Evolutionary conservation across 2,113 vertebrate genomes (phyloP).

Genomic region (Lepidothrix coronata): DNA sequence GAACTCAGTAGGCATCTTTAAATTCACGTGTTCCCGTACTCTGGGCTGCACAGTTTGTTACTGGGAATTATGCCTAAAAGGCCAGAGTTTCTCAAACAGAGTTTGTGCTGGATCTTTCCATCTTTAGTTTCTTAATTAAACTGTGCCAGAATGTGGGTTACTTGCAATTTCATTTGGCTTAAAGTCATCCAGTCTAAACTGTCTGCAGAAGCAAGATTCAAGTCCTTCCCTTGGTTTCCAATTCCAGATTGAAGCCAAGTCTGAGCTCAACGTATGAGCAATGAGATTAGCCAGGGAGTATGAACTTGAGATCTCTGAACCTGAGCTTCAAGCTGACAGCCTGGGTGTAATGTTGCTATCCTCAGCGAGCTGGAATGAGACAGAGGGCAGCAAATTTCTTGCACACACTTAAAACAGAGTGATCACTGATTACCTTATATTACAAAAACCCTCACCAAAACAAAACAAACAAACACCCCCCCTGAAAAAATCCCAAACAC

Average conservation of each 20-base stretch:
- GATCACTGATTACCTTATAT: neutral
- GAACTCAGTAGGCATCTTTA: neutral
- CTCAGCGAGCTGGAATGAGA: neutral
- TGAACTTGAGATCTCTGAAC: neutral
- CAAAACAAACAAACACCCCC: neutral
- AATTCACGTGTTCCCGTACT: neutral
- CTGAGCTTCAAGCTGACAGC: neutral
- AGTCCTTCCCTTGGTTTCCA: constrained; percentile 2
- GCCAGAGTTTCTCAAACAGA: neutral
- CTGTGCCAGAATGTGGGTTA: constrained; percentile 2
- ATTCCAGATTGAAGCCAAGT: constrained; percentile 38
- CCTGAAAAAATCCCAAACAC: neutral
- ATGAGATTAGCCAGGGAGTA: neutral
- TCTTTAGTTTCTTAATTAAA: constrained; percentile 40
- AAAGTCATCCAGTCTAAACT: constrained; percentile 28
- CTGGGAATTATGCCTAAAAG: constrained; percentile 60
- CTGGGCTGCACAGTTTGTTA: constrained; percentile 39
- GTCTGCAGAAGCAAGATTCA: neutral
- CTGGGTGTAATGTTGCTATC: neutral
- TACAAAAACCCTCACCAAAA: neutral
- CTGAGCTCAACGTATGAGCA: constrained; percentile 5
- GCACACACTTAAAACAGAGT: neutral
- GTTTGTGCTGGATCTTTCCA: neutral
- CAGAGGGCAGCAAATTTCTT: neutral
- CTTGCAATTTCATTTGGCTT: constrained; percentile 61